Evolutionary conservation across 2,797 vertebrate genomes (phyloP).

Genomic region (Acanthopagrus latus): DNA sequence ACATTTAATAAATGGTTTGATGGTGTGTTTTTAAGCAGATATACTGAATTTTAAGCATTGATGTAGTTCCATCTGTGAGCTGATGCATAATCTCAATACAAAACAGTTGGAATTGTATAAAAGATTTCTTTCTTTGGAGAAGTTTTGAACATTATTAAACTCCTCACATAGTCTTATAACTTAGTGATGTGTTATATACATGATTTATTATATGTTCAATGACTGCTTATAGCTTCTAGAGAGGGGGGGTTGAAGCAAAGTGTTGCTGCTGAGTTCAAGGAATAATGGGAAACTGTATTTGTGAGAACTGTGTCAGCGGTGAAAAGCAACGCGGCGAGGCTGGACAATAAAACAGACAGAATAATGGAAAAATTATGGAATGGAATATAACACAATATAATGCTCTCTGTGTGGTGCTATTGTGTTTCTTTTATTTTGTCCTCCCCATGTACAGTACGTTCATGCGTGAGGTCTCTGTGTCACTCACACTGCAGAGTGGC

Average conservation of each 20-base stretch:
- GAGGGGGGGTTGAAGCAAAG: too few relatives aligned
- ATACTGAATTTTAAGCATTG: neutral
- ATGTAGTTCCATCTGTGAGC: neutral
- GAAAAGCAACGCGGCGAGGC: neutral
- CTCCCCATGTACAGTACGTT: neutral
- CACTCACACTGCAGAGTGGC: neutral
- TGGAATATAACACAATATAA: neutral
- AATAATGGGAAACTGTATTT: constrained; percentile 2
- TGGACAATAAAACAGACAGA: neutral
- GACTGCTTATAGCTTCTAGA: neutral
- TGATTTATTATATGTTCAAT: neutral
- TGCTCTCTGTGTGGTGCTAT: too few relatives aligned
- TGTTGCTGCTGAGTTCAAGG: neutral
- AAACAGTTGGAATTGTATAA: neutral
- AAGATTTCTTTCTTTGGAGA: neutral
- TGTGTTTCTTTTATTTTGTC: too few relatives aligned
- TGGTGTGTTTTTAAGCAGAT: neutral
- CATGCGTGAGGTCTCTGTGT: neutral
- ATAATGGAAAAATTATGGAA: constrained; percentile 1
- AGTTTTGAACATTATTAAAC: neutral
- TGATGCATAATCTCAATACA: neutral
- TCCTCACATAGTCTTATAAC: neutral
- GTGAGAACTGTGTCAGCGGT: neutral
- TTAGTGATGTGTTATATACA: neutral
- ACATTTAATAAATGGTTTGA: constrained; percentile 2